Evolutionary conservation across 2,888 invertebrate genomes (phyloP).

Genomic region (Azorinus chamasolen): DNA sequence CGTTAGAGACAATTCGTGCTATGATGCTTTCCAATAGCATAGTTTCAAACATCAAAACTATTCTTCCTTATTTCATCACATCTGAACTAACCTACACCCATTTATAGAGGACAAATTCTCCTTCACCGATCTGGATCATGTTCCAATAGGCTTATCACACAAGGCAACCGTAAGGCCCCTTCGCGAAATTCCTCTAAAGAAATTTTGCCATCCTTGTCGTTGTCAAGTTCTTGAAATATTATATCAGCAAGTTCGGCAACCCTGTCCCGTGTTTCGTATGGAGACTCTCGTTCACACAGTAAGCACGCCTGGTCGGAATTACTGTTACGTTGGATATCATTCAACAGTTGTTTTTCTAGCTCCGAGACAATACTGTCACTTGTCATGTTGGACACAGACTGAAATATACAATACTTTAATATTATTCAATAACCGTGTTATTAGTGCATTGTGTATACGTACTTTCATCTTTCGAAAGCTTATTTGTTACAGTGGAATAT

Average conservation of each 20-base stretch:
- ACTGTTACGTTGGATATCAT: background rate
- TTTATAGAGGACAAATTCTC: too few species aligned
- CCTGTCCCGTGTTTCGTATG: constrained; percentile 40
- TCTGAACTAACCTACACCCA: too few species aligned
- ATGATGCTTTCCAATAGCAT: too few species aligned
- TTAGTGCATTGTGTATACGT: too few species aligned
- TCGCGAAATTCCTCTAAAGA: constrained; percentile 62
- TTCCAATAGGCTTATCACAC: constrained; percentile 61
- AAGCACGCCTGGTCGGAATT: too few species aligned
- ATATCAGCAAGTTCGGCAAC: constrained; percentile 51
- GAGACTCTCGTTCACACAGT: background rate
- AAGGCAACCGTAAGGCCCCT: constrained; percentile 53
- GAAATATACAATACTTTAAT: constrained; percentile 28
- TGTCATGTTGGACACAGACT: constrained; percentile 59
- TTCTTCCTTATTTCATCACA: too few species aligned
- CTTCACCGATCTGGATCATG: constrained; percentile 33
- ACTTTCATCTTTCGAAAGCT: too few species aligned
- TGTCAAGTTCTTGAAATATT: constrained; percentile 56
- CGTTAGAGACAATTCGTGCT: too few species aligned
- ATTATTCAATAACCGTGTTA: too few species aligned
- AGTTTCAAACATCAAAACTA: too few species aligned
- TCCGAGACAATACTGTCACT: constrained; percentile 43
- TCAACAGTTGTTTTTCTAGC: constrained; percentile 38
- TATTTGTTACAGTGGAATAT: too few species aligned
- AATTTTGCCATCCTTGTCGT: constrained; percentile 59